Evolutionary conservation across 1,140 invertebrate species (phyloP).

Genomic region (Bombus fervidus): DNA sequence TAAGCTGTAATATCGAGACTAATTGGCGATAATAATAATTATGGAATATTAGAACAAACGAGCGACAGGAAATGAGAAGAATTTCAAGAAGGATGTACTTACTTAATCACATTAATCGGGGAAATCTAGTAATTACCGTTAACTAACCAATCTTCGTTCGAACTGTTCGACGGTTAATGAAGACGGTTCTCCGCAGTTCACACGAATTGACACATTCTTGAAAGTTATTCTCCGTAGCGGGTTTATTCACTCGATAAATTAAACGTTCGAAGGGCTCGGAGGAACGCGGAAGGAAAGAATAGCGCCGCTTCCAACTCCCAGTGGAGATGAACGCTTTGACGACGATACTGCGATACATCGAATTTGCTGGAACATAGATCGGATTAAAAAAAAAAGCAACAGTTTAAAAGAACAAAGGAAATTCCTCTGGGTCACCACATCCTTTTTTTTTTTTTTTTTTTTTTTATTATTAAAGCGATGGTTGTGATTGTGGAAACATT

Average conservation of each 20-base stretch:
- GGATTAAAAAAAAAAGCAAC: conserved; percentile 17
- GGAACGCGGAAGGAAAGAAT: not conserved
- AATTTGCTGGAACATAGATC: not conserved
- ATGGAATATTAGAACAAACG: not conserved
- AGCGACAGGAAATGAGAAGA: not conserved
- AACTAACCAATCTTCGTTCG: not conserved
- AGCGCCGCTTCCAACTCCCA: not conserved
- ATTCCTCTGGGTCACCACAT: conserved; percentile 5
- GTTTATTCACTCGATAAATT: conserved; percentile 22
- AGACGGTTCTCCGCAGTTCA: not conserved
- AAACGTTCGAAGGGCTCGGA: not conserved
- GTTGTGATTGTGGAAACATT: not conserved
- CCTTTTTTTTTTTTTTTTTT: too few species aligned
- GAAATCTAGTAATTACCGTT: not conserved
- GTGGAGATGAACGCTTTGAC: not conserved
- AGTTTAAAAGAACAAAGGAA: not conserved
- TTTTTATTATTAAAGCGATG: not conserved
- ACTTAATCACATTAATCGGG: not conserved
- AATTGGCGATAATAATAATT: not conserved
- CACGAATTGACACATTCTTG: not conserved
- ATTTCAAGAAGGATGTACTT: not conserved
- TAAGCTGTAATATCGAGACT: not conserved
- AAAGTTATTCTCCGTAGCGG: not conserved
- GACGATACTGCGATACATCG: not conserved
- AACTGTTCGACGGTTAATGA: not conserved